Evolutionary conservation across 2,888 invertebrate species (phyloP).

Genomic region (Hydrotaea cyrtoneurina): DNA sequence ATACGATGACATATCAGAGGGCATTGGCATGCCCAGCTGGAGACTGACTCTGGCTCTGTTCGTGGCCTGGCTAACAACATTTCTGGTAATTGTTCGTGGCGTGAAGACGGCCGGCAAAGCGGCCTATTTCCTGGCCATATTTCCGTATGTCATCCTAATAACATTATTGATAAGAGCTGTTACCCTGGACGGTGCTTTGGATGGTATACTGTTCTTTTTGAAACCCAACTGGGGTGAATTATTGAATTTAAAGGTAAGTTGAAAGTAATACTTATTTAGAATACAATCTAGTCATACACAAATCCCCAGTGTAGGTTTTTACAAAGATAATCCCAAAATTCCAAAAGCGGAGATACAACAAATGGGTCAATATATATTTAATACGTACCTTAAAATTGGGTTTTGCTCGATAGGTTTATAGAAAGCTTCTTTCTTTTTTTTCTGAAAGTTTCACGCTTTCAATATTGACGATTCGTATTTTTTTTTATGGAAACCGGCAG

Average conservation of each 20-base stretch:
- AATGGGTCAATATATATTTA: too few species aligned
- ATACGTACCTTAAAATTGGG: too few species aligned
- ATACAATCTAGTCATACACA: too few species aligned
- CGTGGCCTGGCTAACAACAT: conserved; percentile 86
- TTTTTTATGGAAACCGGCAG: too few species aligned
- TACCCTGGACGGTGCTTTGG: conserved; percentile 86
- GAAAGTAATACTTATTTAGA: neutral
- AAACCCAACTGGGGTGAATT: conserved; percentile 87
- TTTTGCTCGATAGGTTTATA: too few species aligned
- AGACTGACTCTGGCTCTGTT: conserved; percentile 85
- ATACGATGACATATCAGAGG: conserved; percentile 78
- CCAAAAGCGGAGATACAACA: too few species aligned
- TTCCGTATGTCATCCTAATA: conserved; percentile 90
- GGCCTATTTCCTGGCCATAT: conserved; percentile 93
- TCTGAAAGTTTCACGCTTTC: too few species aligned
- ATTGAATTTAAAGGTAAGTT: conserved; percentile 67
- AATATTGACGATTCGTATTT: too few species aligned
- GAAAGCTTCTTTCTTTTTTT: too few species aligned
- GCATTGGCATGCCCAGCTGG: conserved; percentile 85
- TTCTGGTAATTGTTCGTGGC: conserved; percentile 87
- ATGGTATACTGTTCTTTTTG: conserved; percentile 90
- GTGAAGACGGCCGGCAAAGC: conserved; percentile 91
- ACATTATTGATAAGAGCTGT: conserved; percentile 86
- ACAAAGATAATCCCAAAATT: too few species aligned
- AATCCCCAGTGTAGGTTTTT: too few species aligned